Evolutionary conservation across 2,113 vertebrate genomes (phyloP).

Genomic region (Hyperopisus bebe): DNA sequence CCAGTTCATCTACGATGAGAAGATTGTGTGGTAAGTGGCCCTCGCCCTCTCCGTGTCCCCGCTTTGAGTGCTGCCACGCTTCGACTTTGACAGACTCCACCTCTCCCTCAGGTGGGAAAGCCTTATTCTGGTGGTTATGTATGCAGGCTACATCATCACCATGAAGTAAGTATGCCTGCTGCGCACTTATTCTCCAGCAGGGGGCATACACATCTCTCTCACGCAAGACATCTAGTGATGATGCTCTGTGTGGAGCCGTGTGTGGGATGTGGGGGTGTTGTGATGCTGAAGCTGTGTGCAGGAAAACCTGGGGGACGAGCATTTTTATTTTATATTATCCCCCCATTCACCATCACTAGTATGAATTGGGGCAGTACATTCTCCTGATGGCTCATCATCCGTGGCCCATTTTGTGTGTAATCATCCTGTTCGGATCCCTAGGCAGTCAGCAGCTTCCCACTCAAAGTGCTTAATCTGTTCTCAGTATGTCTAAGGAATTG

Average conservation of each 20-base stretch:
- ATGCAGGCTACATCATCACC: constrained; percentile 85
- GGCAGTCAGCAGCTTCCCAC: neutral
- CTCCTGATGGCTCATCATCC: neutral
- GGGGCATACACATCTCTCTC: neutral
- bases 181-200: neutral
- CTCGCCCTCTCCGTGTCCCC: neutral
- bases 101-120: constrained; percentile 83
- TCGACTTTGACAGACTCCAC: constrained; percentile 18
- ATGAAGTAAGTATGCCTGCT: constrained; percentile 85
- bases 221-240: neutral
- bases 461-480: neutral
- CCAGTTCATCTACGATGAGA: constrained; percentile 93
- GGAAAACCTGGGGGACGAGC: neutral
- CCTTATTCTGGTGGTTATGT: constrained; percentile 87
- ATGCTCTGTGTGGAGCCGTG: neutral
- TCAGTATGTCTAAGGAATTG: neutral
- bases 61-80: neutral
- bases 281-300: neutral
- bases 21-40: constrained; percentile 87
- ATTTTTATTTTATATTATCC: neutral
- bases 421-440: neutral
- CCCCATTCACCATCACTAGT: neutral
- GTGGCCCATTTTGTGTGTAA: neutral
- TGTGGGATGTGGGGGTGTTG: neutral
- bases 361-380: neutral